Conservation (phyloP, 2,888 invertebrate species). For the Ennomos quercinarius region DNA sequence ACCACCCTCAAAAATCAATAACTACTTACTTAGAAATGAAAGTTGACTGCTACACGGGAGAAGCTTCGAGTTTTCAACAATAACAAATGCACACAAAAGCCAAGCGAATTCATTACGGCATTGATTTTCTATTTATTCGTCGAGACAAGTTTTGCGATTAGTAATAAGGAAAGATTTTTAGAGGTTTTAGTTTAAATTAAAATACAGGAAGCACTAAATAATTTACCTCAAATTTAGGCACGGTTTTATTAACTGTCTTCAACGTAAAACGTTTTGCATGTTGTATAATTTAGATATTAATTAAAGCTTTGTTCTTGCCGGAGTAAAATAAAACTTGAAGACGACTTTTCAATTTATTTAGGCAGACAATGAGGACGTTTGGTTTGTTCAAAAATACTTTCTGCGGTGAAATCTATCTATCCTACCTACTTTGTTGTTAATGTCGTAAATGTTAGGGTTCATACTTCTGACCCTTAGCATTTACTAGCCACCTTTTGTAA, state of each 20-base stretch:
- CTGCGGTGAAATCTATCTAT: neutral
- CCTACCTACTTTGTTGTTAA: neutral
- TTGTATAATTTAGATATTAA: conserved; percentile 25
- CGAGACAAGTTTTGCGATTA: neutral
- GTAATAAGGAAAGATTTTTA: conserved; percentile 1
- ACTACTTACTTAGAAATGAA: neutral
- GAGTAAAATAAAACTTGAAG: conserved; percentile 24
- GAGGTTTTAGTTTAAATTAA: conserved; percentile 1
- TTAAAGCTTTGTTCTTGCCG: conserved; percentile 26
- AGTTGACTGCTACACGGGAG: neutral
- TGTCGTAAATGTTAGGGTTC: neutral
- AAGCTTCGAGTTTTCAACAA: conserved; percentile 4
- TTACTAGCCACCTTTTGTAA: too few species aligned
- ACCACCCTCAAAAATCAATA: neutral
- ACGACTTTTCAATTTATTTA: conserved; percentile 20
- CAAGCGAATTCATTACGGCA: neutral
- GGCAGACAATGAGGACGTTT: conserved; percentile 9
- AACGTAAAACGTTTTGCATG: conserved; percentile 34
- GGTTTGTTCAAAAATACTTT: neutral
- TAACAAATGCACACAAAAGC: conserved; percentile 1
- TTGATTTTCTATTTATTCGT: conserved; percentile 10
- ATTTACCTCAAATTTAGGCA: conserved; percentile 2
- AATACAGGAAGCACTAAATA: neutral
- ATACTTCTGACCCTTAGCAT: too few species aligned
- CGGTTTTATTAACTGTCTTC: conserved; percentile 21